These are phyloP conservation scores for Pseudococcus longispinus DNA, from an alignment of 2,888 invertebrate genomes.

Conservation along the genomic window DNA sequence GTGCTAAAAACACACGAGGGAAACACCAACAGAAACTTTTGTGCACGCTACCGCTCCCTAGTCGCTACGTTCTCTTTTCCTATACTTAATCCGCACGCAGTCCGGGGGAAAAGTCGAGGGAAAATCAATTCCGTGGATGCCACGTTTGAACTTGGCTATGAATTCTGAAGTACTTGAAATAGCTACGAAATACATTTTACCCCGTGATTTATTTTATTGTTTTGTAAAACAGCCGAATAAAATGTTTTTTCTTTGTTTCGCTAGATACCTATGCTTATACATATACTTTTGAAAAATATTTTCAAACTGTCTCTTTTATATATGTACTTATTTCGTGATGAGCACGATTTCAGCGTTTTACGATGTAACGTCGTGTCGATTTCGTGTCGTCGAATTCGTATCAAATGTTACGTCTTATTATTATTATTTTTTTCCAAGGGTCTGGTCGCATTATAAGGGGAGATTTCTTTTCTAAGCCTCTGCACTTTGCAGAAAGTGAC, in stretches of 20 bases:
- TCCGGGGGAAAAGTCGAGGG: slow-evolving; percentile 34
- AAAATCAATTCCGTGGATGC: slow-evolving; percentile 43
- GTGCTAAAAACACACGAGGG: slow-evolving; percentile 52
- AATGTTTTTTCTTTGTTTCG: background rate
- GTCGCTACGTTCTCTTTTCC: slow-evolving; percentile 23
- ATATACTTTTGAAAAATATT: background rate
- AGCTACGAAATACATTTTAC: slow-evolving; percentile 16
- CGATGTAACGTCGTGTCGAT: background rate
- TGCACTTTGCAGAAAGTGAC: too few relatives aligned
- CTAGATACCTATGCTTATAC: background rate
- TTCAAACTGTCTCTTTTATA: background rate
- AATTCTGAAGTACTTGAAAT: slow-evolving; percentile 40
- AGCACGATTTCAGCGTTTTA: background rate
- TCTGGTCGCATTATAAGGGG: too few relatives aligned
- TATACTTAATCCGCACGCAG: slow-evolving; percentile 8
- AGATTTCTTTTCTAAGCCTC: too few relatives aligned
- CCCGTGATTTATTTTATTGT: slow-evolving; percentile 39
- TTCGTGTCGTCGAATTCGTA: too few relatives aligned
- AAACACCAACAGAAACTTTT: slow-evolving; percentile 50
- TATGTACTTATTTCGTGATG: background rate
- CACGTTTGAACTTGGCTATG: slow-evolving; percentile 46
- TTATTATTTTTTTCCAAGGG: too few relatives aligned
- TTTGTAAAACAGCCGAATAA: slow-evolving; percentile 46
- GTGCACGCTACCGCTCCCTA: slow-evolving; percentile 39
- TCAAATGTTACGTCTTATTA: too few relatives aligned